Evolutionary conservation across 2,113 vertebrate genomes (phyloP).

Genomic region (Neogale vison): DNA sequence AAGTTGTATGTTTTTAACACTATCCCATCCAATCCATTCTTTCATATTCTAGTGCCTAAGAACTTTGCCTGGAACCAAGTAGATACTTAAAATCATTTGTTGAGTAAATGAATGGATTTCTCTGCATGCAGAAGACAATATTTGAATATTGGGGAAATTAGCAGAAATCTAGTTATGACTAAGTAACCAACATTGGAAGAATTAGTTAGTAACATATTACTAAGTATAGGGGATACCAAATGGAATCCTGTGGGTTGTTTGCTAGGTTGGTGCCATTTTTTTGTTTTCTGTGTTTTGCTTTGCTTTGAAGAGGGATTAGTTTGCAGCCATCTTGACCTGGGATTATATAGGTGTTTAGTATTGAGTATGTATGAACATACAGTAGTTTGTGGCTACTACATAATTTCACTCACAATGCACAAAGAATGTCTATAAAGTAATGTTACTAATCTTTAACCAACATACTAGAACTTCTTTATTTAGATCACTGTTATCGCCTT

Average conservation of each 20-base stretch:
- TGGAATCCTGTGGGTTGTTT: background rate
- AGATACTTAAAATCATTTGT: slow-evolving; percentile 1
- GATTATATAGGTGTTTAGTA: too few species aligned
- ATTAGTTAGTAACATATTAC: background rate
- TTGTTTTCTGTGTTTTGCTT: background rate
- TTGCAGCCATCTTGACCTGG: background rate
- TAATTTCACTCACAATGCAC: background rate
- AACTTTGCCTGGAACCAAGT: background rate
- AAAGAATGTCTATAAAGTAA: background rate
- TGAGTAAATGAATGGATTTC: slow-evolving; percentile 9
- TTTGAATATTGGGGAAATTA: slow-evolving; percentile 3
- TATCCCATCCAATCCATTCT: background rate
- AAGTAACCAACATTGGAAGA: background rate
- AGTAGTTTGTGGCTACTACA: background rate
- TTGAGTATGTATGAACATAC: background rate
- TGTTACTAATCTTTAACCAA: slow-evolving; percentile 5
- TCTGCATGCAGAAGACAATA: background rate
- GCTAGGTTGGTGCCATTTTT: background rate
- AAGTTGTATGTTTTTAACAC: background rate
- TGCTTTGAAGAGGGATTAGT: background rate
- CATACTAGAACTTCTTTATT: background rate
- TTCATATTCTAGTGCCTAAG: slow-evolving; percentile 7
- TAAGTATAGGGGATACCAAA: background rate
- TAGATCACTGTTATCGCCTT: background rate
- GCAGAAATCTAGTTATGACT: background rate